These are phyloP conservation scores for Peromyscus leucopus DNA, from an alignment of 2,113 vertebrate species.

Conservation along the genomic window DNA sequence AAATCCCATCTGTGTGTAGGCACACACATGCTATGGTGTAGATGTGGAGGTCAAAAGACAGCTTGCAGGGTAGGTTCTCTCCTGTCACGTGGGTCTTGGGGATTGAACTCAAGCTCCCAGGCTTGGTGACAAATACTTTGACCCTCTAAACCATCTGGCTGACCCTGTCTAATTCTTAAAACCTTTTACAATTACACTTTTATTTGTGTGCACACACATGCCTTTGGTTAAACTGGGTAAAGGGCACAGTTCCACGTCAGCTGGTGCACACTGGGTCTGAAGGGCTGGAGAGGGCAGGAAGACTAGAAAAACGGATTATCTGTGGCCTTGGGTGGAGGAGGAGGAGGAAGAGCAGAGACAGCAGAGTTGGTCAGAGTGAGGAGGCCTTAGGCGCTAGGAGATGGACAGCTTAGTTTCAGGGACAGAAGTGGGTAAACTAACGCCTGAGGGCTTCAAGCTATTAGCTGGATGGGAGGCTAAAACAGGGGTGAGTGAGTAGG, in stretches of 20 bases:
- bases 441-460: background rate
- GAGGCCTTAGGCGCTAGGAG: background rate
- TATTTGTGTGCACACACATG: background rate
- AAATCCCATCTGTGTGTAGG: background rate
- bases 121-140: background rate
- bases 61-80: background rate
- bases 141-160: background rate
- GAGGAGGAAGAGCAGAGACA: background rate
- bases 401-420: background rate
- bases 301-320: background rate
- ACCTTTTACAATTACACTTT: too few relatives aligned
- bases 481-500: background rate
- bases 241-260: background rate
- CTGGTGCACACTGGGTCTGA: background rate
- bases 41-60: background rate
- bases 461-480: conserved; percentile 6
- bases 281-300: background rate
- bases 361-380: background rate
- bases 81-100: background rate
- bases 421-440: background rate
- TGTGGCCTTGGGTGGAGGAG: too few relatives aligned
- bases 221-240: background rate
- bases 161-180: background rate
- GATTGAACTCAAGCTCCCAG: background rate
- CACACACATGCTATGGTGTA: background rate